Conservation (phyloP, 2,888 invertebrate genomes). For the Pyrgus malvae region DNA sequence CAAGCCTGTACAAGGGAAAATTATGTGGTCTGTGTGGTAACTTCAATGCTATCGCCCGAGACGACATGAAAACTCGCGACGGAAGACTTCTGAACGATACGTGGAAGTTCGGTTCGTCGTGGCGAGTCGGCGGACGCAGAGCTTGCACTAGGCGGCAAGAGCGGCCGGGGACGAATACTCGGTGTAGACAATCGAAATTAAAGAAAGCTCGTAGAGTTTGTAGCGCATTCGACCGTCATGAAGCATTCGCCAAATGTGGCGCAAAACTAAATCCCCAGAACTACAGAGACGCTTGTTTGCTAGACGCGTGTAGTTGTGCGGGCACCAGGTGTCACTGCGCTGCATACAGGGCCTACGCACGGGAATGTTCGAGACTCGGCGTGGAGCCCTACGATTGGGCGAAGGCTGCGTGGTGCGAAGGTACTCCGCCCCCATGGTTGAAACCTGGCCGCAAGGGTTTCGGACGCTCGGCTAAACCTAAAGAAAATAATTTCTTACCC, state of each 20-base stretch:
- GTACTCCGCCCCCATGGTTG: constrained; percentile 64
- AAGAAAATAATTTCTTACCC: constrained; percentile 48
- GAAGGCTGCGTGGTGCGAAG: constrained; percentile 84
- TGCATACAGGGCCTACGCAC: constrained; percentile 93
- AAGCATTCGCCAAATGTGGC: constrained; percentile 89
- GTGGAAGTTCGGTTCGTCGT: constrained; percentile 91
- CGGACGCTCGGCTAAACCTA: constrained; percentile 37
- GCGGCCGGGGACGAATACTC: constrained; percentile 63
- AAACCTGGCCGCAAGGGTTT: constrained; percentile 48
- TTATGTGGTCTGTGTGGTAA: constrained; percentile 97
- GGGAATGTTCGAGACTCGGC: constrained; percentile 91
- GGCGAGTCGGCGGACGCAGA: constrained; percentile 92
- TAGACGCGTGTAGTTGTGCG: constrained; percentile 95
- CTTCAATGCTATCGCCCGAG: constrained; percentile 92
- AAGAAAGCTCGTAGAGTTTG: constrained; percentile 75
- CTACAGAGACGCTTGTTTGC: constrained; percentile 92
- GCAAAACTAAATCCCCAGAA: constrained; percentile 89
- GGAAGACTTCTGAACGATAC: constrained; percentile 85
- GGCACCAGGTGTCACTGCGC: constrained; percentile 92
- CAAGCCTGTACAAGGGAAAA: constrained; percentile 86
- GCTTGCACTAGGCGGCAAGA: constrained; percentile 85
- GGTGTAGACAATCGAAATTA: constrained; percentile 72
- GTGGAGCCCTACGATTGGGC: constrained; percentile 88
- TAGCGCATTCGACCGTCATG: constrained; percentile 72
- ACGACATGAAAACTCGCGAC: constrained; percentile 89